Evolutionary conservation across 2,113 vertebrate species (phyloP), one percentile per base, ranked within the genome.

Genomic region (Phodopus roborovskii): DNA sequence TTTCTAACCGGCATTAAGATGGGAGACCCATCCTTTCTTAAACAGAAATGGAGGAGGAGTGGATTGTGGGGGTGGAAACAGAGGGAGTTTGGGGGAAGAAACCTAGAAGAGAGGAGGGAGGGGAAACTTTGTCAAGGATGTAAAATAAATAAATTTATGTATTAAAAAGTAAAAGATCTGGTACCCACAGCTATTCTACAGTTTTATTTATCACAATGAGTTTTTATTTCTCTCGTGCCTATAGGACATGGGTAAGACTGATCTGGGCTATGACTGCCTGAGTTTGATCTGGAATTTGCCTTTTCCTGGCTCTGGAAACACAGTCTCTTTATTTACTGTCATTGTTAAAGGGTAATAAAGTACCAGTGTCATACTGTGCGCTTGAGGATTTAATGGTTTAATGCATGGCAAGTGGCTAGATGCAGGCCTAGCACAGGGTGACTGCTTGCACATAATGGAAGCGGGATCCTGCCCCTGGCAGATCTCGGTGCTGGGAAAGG

Each of bases 201-300:
- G 7, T 78, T 33, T 20, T 0, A 2, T 39, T 92, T 82, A 82
- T 53, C 39, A 78, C 15, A 16, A 48, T 42, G 74, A 87, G 56
- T 50, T 77, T 73, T 36, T 28, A 30, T 86, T 83, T 88, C 70
- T 87, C 68, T 53, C 77, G 13, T 68, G 88, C 62, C n/a, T 64
- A 20, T 53, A 30, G 13, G 28, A 3, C 7, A 3, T 39, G 2
- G 16, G 48, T 58, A 87, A 83, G 79, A 45, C 62, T 56, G 22
- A 53, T 81, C 48, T 58, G 45, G 71, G 33, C 22, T 39, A 62
- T 10, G 26, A 26, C 33, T 33, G 30, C 50, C 50, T 88, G 78
- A 42, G 22, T 33, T 39, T 78, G 78, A 39, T 42, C 48, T 26
- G 60, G n/a, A 78, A 48, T 56, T 50, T 17, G 26, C 58, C 82